Percentiles rank a stretch among this genome's conserved stretches.
phyloP scores from a whole-genome alignment of 2,113 vertebrate genomes.

The Psittacara wagleri region DNA sequence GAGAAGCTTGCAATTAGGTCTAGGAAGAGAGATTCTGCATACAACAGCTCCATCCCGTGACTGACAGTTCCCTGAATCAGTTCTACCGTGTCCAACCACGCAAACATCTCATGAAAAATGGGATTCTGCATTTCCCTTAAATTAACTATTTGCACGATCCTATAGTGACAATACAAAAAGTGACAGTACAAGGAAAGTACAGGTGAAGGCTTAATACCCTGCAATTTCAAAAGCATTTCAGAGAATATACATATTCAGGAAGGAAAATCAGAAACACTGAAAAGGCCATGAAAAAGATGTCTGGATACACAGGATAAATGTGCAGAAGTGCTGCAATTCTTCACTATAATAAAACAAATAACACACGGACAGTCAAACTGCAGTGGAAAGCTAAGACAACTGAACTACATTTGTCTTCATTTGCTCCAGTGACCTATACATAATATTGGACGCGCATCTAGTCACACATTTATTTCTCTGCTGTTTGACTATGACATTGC shows the following conservation, averaged over 20 bases:
- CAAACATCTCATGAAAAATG: background rate
- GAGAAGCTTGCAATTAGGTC: background rate
- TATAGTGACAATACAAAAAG: background rate
- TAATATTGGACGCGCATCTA: constrained; percentile 26
- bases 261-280: background rate
- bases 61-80: background rate
- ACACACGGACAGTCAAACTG: background rate
- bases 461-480: constrained; percentile 21
- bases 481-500: background rate
- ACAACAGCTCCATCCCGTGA: rapidly evolving
- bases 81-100: background rate
- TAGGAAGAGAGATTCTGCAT: background rate
- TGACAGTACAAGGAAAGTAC: background rate
- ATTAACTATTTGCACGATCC: background rate
- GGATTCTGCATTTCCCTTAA: background rate
- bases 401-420: constrained; percentile 55
- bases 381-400: constrained; percentile 19
- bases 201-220: background rate
- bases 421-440: constrained; percentile 37
- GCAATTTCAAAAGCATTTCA: background rate
- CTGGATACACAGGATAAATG: background rate
- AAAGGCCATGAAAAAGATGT: background rate
- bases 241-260: background rate
- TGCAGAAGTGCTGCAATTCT: constrained; percentile 19
- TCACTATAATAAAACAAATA: constrained; percentile 47